A percentile compares a stretch with the other conserved stretches of the same genome.
Conservation (phyloP, 2,888 invertebrate species). For the Perithous albicinctus region DNA sequence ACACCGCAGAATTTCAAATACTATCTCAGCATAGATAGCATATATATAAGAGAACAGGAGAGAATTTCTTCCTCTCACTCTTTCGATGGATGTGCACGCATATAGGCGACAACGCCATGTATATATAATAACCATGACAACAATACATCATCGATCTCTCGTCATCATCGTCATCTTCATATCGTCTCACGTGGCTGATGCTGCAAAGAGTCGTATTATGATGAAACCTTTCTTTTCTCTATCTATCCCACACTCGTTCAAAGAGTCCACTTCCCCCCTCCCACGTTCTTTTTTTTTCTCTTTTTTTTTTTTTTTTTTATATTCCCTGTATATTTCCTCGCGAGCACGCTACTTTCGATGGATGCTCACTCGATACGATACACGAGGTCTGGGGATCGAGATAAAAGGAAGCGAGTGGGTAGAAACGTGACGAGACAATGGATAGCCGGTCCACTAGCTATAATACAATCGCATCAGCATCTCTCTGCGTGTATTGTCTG, state of each 20-base stretch:
- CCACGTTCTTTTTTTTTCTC: too few species aligned
- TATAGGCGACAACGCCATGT: constrained; percentile 38
- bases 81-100: constrained; percentile 43
- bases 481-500: constrained; percentile 82
- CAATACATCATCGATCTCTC: constrained; percentile 42
- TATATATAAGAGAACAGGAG: constrained; percentile 28
- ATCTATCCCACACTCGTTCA: constrained; percentile 22
- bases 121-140: constrained; percentile 7
- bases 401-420: constrained; percentile 84
- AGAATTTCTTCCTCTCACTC: constrained; percentile 3
- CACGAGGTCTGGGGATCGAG: constrained; percentile 81
- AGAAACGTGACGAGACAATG: constrained; percentile 85
- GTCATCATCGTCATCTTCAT: constrained; percentile 42
- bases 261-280: background rate
- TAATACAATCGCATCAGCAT: constrained; percentile 85
- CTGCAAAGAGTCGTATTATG: constrained; percentile 37
- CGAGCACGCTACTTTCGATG: constrained; percentile 83
- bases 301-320: too few species aligned
- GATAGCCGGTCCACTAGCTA: constrained; percentile 83
- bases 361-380: constrained; percentile 84
- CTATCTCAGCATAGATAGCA: constrained; percentile 49
- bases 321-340: constrained; percentile 58
- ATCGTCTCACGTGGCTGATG: constrained; percentile 47
- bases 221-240: constrained; percentile 50
- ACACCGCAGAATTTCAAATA: constrained; percentile 71